Evolutionary conservation across 2,888 invertebrate genomes (phyloP).

Genomic region (Gnatocerus cornutus): DNA sequence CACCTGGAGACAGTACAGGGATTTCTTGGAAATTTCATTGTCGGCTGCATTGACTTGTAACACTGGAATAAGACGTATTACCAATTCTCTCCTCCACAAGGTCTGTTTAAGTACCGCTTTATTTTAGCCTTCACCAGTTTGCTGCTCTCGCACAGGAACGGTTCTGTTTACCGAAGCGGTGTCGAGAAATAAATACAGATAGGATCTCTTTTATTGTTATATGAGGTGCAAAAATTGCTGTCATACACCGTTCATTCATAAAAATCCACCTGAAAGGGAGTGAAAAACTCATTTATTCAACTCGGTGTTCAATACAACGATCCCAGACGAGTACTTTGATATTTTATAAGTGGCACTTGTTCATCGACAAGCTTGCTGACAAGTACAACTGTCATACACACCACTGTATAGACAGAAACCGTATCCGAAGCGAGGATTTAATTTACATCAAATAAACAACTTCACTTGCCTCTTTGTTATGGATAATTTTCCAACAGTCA

Average conservation of each 20-base stretch:
- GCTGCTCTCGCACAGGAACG: slow-evolving; percentile 24
- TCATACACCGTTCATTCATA: slow-evolving; percentile 35
- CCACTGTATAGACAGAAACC: slow-evolving; percentile 29
- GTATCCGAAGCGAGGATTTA: slow-evolving; percentile 30
- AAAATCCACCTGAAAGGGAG: slow-evolving; percentile 15
- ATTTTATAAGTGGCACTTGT: slow-evolving; percentile 42
- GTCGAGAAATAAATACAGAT: slow-evolving; percentile 37
- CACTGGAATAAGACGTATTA: slow-evolving; percentile 46
- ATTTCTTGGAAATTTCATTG: slow-evolving; percentile 50
- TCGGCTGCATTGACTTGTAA: slow-evolving; percentile 43
- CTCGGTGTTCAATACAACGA: slow-evolving; percentile 12
- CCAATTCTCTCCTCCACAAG: slow-evolving; percentile 39
- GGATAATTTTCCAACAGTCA: slow-evolving; percentile 33
- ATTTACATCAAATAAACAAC: slow-evolving; percentile 46
- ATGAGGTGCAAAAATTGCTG: slow-evolving; percentile 44
- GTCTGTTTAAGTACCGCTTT: slow-evolving; percentile 43
- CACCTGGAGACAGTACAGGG: slow-evolving; percentile 46
- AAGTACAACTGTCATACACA: slow-evolving; percentile 45
- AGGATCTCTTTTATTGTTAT: slow-evolving; percentile 34
- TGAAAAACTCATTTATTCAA: neutral
- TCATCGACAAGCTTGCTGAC: slow-evolving; percentile 42
- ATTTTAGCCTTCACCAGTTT: slow-evolving; percentile 38
- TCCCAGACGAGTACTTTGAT: slow-evolving; percentile 30
- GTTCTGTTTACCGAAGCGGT: slow-evolving; percentile 32
- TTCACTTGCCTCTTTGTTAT: slow-evolving; percentile 30